Base-by-base conservation (phyloP, 2,797 vertebrate species). In the Sebastes goodei region DNA sequence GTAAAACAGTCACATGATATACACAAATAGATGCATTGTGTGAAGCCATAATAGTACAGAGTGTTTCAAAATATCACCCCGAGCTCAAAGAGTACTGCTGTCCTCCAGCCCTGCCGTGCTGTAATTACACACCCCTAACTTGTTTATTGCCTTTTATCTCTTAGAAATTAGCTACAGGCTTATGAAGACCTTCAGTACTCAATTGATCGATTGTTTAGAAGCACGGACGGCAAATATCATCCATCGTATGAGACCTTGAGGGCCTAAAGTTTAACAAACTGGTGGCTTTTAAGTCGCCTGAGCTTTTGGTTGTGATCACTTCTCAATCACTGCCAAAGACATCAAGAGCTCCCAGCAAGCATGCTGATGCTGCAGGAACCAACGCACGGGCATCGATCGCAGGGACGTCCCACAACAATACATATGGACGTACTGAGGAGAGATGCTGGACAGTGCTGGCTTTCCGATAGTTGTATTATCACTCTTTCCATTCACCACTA, bases 1-100 rank as follows among this genome's bases (percentile, higher is more conserved):
- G 79, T 82, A 72, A 82, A 55, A 88, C 53, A 78, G 77, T 89
- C 81, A 83, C 82, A 73, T 70, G 69, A 4, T 53, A n/a, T 55
- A 49, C 61, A 62, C 74, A 68, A 66, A 87, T 74, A 76, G 64
- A 81, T 76, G 77, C 61, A 72, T 79, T 82, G 65, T 86, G 71
- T 23, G 29, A 32, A 76, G 55, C 29, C 67, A 76, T 86, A 81
- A 84, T 81, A 80, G 78, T 49, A 59, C 64, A 2, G 17, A 74
- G 76, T 85, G 80, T 81, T 67, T 82, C 17, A 75, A 71, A 82
- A 86, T 56, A 69, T 77, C 27, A 57, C 55, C 64, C 65, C 35
- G 4, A 68, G 68, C 80, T 82, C 64, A 53, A 57, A 21, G n/a
- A 65, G 77, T 42, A 30, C 62, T 53, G n/a, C 60, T 72, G 52